Conservation (phyloP, 2,113 vertebrate genomes). For the Rhea pennata region DNA sequence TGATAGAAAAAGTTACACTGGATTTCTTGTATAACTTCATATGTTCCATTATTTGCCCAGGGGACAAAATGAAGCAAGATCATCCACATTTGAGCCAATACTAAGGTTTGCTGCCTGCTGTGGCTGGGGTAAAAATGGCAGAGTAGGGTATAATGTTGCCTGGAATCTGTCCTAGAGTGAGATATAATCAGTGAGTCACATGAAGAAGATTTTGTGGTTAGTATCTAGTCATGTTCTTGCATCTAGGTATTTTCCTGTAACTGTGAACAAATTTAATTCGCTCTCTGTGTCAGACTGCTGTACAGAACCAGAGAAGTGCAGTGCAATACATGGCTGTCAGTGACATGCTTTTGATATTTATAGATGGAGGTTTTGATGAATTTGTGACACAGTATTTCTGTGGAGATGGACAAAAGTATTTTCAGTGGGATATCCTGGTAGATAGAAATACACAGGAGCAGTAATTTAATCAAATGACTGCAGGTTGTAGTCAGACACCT, state of each 20-base stretch:
- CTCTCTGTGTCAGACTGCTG: background rate
- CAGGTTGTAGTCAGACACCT: background rate
- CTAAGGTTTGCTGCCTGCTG: slow-evolving; percentile 22
- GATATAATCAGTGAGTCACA: background rate
- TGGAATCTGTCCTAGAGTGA: slow-evolving; percentile 14
- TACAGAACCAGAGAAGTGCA: background rate
- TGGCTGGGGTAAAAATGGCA: background rate
- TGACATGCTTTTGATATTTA: background rate
- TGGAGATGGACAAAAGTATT: background rate
- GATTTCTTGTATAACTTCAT: background rate
- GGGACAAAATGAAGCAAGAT: background rate
- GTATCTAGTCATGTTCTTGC: background rate
- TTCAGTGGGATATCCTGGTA: background rate
- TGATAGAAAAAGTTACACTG: background rate
- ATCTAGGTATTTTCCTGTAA: background rate
- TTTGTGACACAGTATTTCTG: background rate
- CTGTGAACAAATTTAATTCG: background rate
- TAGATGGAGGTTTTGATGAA: background rate
- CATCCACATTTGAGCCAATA: background rate
- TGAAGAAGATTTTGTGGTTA: background rate
- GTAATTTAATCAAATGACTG: rapidly evolving
- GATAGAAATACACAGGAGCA: background rate
- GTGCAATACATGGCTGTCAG: rapidly evolving
- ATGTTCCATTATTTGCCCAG: slow-evolving; percentile 12
- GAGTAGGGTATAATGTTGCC: slow-evolving; percentile 3